Evolutionary conservation across 2,888 invertebrate species (phyloP), one percentile per base, ranked within the genome.

Genomic region (Sesia apiformis): DNA sequence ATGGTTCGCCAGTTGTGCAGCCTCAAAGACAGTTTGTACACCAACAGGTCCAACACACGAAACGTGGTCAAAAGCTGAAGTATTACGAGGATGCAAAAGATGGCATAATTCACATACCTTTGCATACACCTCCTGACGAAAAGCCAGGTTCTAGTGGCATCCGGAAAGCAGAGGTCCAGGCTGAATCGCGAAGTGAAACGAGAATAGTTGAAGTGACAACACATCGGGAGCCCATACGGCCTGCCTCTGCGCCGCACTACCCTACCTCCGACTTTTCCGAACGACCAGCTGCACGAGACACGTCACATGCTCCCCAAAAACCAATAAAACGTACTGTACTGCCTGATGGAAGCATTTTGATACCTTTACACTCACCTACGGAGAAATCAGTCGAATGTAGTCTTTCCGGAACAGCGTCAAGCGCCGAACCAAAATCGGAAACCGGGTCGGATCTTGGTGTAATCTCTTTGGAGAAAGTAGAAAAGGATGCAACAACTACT

Each of bases 101-200:
- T 64, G 93, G 93, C 0, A 90, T 91, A 55, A 93, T 95, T 54
- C 92, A 94, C 60, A 94, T 95, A 65, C 94, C 94, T 0, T 74
- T 95, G 56, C 94, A 93, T 60, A 94, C 94, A n/a, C 94, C 94
- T 3, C 93, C 93, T 0, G 93, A 93, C 59, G 93, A 93, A 67
- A 84, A 89, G 52, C 87, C 90, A 49, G 66, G 62, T 5, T 58
- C 70, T 3, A 64, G 66, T n/a, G 57, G 56, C 4, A 40, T 58
- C 39, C 49, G 53, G 38, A 51, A 41, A 38, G 50, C 56, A 38
- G 56, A 49, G 5, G 53, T 40, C 3, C 8, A 46, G 5, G 7
- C 38, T 50, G 50, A 50, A 38, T 38, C 50, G 7, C 7, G 7
- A 38, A 39, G 38, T 38, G 50, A 50, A 50, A 50, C 50, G 38